Percentiles rank a stretch among this genome's conserved stretches.
Conservation (phyloP, 2,797 vertebrate genomes). For the Lacerta bilineata region DNA sequence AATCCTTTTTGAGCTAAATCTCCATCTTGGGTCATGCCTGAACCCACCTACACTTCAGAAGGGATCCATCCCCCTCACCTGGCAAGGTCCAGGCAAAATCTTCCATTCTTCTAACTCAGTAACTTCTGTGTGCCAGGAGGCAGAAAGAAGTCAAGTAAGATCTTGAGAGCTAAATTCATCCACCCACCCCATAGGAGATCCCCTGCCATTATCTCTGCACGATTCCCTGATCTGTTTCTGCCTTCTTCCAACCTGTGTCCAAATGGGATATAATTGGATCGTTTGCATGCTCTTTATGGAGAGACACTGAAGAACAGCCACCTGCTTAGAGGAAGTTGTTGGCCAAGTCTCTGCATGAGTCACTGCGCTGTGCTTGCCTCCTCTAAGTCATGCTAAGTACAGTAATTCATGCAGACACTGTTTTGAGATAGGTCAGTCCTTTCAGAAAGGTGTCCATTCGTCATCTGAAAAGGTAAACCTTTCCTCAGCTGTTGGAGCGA, state of each 20-base stretch:
- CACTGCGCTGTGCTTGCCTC: background rate
- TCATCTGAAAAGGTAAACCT: background rate
- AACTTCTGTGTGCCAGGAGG: background rate
- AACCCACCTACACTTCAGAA: too few species aligned
- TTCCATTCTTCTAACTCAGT: background rate
- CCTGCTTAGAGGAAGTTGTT: background rate
- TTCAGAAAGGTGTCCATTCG: background rate
- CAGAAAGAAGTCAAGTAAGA: background rate
- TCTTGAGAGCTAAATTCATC: background rate
- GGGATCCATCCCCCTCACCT: background rate
- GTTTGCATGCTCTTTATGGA: background rate
- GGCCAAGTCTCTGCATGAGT: background rate
- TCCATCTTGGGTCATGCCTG: too few species aligned
- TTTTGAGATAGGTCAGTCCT: background rate
- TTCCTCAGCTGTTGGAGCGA: too few species aligned
- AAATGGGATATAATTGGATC: background rate
- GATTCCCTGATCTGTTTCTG: background rate
- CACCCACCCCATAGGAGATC: background rate
- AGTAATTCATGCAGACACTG: background rate
- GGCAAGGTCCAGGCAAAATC: constrained; percentile 39
- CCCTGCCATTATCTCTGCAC: background rate
- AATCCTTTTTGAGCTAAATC: too few species aligned
- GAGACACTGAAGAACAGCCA: background rate
- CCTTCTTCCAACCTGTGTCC: background rate
- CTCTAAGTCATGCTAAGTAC: background rate